Conservation (phyloP, 2,113 vertebrate species). For the Eira barbara region DNA sequence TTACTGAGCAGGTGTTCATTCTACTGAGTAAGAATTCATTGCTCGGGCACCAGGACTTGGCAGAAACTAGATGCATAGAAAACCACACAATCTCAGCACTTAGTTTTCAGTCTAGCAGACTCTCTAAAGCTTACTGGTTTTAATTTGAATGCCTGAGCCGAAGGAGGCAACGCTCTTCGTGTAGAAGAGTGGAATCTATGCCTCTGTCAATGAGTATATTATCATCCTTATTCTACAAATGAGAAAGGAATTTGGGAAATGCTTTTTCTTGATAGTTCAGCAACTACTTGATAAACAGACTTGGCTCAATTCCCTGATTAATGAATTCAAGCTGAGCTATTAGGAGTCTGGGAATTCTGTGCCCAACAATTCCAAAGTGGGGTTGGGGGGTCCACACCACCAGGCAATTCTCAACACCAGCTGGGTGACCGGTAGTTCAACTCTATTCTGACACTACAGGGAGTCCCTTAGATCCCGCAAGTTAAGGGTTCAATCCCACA, state of each 20-base stretch:
- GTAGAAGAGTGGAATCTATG: background rate
- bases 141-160: too few relatives aligned
- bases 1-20: background rate
- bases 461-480: background rate
- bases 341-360: background rate
- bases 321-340: background rate
- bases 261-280: background rate
- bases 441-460: background rate
- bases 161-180: too few relatives aligned
- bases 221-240: background rate
- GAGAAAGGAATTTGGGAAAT: background rate
- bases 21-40: background rate
- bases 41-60: background rate
- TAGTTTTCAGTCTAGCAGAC: accelerated
- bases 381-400: background rate
- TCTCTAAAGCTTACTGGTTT: background rate
- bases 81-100: background rate
- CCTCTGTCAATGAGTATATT: background rate
- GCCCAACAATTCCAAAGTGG: background rate
- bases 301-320: background rate
- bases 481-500: background rate
- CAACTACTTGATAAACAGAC: background rate
- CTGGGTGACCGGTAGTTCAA: background rate
- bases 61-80: background rate
- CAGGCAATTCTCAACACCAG: background rate